A percentile compares a stretch with the other conserved stretches of the same genome.
phyloP scores from a whole-genome alignment of 1,140 invertebrate species.

The Drosophila kurseongensis region DNA sequence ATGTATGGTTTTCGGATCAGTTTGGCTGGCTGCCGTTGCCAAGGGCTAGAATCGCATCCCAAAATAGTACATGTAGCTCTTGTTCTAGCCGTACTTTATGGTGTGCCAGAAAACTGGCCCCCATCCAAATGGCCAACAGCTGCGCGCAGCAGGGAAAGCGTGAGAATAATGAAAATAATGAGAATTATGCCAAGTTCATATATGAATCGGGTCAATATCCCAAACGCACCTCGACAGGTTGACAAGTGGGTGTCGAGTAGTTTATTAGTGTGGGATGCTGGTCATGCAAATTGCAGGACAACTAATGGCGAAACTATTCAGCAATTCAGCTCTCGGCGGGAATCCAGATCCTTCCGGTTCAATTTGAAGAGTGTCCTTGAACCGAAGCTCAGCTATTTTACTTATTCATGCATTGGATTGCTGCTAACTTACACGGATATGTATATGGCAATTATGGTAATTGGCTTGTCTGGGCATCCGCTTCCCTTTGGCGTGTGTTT shows the following conservation, averaged over 20 bases:
- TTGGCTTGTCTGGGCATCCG: conserved; percentile 29
- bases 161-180: conserved; percentile 34
- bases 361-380: conserved; percentile 20
- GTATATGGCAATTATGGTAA: conserved; percentile 44
- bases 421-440: conserved; percentile 22
- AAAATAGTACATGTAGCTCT: conserved; percentile 19
- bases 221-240: conserved; percentile 23
- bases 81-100: conserved; percentile 32
- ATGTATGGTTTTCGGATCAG: conserved; percentile 16
- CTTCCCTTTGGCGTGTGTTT: conserved; percentile 10
- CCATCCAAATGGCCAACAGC: conserved; percentile 44
- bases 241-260: conserved; percentile 48
- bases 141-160: conserved; percentile 18
- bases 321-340: conserved; percentile 7
- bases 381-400: conserved; percentile 8
- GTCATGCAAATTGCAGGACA: conserved; percentile 45
- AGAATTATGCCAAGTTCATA: conserved; percentile 70
- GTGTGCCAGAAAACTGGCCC: conserved; percentile 33
- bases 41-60: conserved; percentile 7
- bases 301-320: conserved; percentile 39
- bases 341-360: conserved; percentile 1
- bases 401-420: conserved; percentile 29
- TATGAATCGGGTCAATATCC: conserved; percentile 56
- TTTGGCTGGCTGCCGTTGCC: conserved; percentile 16
- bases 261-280: conserved; percentile 45